Percentiles rank a stretch among this genome's conserved stretches.
Evolutionary conservation across 2,797 vertebrate species (phyloP).

Genomic region (Coregonus suidteri): DNA sequence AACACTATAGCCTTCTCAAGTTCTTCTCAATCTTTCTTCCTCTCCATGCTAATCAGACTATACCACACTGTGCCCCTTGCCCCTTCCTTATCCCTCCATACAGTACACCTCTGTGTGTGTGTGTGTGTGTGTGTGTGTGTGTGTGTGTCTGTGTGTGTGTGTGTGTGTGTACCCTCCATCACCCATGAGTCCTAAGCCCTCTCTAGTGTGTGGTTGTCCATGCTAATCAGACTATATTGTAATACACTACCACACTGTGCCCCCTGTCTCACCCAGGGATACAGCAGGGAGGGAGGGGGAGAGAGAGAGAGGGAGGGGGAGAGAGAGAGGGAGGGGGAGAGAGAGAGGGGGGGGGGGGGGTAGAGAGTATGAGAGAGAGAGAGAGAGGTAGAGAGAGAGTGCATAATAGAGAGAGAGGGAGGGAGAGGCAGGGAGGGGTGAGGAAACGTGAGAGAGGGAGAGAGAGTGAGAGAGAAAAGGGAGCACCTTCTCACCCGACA

Average conservation of each 20-base stretch:
- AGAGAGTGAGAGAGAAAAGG: background rate
- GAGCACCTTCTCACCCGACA: conserved; percentile 29
- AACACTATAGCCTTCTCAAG: no score
- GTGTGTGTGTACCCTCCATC: background rate
- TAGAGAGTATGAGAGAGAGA: background rate
- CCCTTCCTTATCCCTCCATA: no score
- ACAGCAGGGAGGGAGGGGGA: conserved; percentile 6
- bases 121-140: background rate
- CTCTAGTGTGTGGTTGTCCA: conserved; percentile 5
- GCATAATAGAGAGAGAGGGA: background rate
- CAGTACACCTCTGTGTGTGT: no score
- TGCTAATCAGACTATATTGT: background rate
- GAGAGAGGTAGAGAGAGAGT: background rate
- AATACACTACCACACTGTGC: background rate
- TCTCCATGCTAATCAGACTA: no score
- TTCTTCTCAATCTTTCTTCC: no score
- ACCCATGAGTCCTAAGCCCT: conserved; percentile 16
- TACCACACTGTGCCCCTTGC: no score
- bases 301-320: background rate
- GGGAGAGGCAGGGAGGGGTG: background rate
- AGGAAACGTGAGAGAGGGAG: background rate
- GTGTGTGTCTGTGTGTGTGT: no score
- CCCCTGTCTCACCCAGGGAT: conserved; percentile 1
- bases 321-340: background rate
- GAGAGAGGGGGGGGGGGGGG: background rate